phyloP scores from a whole-genome alignment of 1,140 invertebrate species.

The Araneus ventricosus region DNA sequence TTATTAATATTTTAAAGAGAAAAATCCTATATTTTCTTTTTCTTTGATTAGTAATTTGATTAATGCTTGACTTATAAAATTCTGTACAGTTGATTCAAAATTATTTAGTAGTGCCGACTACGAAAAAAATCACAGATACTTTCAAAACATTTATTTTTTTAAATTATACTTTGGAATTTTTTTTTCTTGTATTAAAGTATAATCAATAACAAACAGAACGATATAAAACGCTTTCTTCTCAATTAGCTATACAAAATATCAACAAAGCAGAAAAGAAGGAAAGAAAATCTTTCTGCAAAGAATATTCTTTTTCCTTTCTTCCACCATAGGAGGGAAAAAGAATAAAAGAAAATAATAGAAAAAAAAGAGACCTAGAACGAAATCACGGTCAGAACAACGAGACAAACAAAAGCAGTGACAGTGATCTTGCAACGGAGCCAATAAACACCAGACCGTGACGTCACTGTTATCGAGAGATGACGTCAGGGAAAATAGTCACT shows the following conservation, averaged over 20 bases:
- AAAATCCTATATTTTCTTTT: no score
- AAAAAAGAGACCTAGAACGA: background rate
- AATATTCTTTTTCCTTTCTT: background rate
- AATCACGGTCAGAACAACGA: conserved; percentile 7
- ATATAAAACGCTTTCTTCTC: background rate
- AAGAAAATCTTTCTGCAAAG: background rate
- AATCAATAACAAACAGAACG: no score
- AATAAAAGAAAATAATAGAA: no score
- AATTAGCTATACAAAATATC: background rate
- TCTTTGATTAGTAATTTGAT: no score
- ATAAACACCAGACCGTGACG: conserved; percentile 43
- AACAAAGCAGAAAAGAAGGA: background rate
- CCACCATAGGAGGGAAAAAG: background rate
- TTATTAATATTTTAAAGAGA: no score
- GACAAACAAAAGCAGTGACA: background rate
- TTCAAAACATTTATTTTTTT: no score
- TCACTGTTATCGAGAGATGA: conserved; percentile 1
- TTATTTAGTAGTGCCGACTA: no score
- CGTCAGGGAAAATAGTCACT: conserved; percentile 29
- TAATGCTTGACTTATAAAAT: no score
- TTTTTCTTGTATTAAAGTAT: no score
- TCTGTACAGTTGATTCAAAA: no score
- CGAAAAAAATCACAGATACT: no score
- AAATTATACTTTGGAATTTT: no score
- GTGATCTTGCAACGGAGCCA: conserved; percentile 40